A percentile compares a stretch with the other conserved stretches of the same genome.
Evolutionary conservation across 2,113 vertebrate genomes (phyloP).

Genomic region (Datnioides undecimradiatus): DNA sequence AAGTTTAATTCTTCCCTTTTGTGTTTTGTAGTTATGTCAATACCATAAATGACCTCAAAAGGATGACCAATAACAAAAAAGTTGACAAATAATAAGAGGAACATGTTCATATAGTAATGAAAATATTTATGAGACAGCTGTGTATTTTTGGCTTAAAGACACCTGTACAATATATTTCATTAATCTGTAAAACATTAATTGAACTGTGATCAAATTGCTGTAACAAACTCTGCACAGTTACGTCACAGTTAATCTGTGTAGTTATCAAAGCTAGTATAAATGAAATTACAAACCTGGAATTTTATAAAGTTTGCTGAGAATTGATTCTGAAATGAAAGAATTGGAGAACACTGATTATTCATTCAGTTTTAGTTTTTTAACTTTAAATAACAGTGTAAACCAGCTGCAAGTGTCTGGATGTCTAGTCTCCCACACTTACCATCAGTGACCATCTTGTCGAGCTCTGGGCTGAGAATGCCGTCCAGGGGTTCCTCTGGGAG

Average conservation of each 20-base stretch:
- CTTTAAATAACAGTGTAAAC: background rate
- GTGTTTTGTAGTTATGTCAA: no score
- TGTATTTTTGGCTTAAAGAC: background rate
- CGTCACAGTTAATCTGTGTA: background rate
- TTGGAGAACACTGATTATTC: constrained; percentile 21
- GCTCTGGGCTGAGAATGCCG: constrained; percentile 95
- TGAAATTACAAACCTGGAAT: constrained; percentile 91
- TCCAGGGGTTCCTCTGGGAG: constrained; percentile 93
- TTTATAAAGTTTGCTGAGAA: constrained; percentile 97
- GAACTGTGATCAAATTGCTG: background rate
- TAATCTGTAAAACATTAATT: background rate
- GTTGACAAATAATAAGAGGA: background rate
- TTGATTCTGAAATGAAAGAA: constrained; percentile 87
- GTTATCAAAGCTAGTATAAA: background rate
- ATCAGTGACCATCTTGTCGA: constrained; percentile 99
- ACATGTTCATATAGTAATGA: background rate
- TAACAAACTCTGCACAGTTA: background rate
- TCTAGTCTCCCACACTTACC: constrained; percentile 84
- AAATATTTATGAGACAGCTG: background rate
- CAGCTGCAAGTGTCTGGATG: background rate
- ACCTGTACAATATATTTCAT: background rate
- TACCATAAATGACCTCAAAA: no score
- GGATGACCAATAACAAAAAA: background rate
- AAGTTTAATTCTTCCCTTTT: no score
- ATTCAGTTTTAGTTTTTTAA: background rate